Conservation (phyloP, 2,113 vertebrate genomes). For the Xenopus laevis region DNA sequence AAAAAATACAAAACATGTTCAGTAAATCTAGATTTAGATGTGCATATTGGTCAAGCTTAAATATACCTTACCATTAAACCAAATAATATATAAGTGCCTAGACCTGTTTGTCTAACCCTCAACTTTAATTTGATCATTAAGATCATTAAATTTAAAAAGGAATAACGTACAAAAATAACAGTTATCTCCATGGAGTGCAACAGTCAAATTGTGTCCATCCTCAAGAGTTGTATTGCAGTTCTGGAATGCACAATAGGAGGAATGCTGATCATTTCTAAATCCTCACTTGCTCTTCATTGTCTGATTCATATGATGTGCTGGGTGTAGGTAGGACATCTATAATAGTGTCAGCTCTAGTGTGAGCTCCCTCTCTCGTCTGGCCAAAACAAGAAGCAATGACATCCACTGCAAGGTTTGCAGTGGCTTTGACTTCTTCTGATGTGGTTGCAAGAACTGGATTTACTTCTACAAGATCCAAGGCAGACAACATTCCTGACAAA, state of each 20-base stretch:
- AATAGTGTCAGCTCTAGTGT: constrained; percentile 62
- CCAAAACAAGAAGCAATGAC: constrained; percentile 88
- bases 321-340: constrained; percentile 72
- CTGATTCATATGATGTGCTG: constrained; percentile 75
- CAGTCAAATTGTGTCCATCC: constrained; percentile 34
- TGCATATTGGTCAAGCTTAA: too few species aligned
- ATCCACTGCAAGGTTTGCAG: constrained; percentile 79
- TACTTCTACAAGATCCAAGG: constrained; percentile 91
- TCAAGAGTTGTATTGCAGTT: constrained; percentile 45
- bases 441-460: constrained; percentile 80
- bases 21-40: too few species aligned
- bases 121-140: background rate
- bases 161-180: constrained; percentile 27
- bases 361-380: constrained; percentile 84
- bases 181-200: constrained; percentile 51
- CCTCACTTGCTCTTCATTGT: constrained; percentile 65
- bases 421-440: constrained; percentile 78
- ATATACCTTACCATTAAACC: too few species aligned
- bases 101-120: background rate
- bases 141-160: background rate
- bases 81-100: background rate
- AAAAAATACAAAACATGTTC: too few species aligned
- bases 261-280: constrained; percentile 54
- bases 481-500: constrained; percentile 84
- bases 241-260: constrained; percentile 49